Evolutionary conservation across 2,113 vertebrate genomes (phyloP).

Genomic region (Pteropus alecto): DNA sequence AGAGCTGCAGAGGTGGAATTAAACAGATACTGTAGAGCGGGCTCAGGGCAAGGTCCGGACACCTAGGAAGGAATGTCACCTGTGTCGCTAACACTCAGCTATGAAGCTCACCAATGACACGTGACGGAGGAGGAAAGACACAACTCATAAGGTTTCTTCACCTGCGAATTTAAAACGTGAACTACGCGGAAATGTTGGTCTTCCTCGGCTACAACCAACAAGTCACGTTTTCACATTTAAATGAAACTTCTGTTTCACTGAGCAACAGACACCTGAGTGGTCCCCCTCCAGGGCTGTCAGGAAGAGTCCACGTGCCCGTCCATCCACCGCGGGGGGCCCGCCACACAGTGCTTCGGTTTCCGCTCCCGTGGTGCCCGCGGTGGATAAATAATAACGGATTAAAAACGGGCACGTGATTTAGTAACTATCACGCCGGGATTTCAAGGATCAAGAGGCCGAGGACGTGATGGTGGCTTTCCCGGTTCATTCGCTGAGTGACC

Average conservation of each 20-base stretch:
- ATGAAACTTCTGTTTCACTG: background rate
- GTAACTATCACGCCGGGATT: background rate
- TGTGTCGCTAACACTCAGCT: fast-evolving
- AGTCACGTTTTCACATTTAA: no score
- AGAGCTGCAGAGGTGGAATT: background rate
- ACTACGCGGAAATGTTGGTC: background rate
- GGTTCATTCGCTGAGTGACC: background rate
- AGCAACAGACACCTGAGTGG: background rate
- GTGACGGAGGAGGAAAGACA: background rate
- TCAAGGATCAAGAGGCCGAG: background rate
- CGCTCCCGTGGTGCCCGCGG: background rate
- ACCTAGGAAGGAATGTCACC: background rate
- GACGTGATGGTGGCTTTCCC: background rate
- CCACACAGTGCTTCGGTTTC: background rate
- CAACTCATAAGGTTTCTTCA: background rate
- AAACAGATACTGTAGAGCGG: fast-evolving
- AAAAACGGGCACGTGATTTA: background rate
- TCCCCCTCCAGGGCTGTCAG: fast-evolving
- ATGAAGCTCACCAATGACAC: background rate
- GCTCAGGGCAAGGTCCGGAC: background rate
- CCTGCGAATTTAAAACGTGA: background rate
- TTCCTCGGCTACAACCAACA: background rate
- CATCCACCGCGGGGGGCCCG: background rate
- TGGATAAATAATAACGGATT: no score
- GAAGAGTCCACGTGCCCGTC: no score